Evolutionary conservation across 1,140 invertebrate species (phyloP).

Genomic region (Eufriesea mexicana): DNA sequence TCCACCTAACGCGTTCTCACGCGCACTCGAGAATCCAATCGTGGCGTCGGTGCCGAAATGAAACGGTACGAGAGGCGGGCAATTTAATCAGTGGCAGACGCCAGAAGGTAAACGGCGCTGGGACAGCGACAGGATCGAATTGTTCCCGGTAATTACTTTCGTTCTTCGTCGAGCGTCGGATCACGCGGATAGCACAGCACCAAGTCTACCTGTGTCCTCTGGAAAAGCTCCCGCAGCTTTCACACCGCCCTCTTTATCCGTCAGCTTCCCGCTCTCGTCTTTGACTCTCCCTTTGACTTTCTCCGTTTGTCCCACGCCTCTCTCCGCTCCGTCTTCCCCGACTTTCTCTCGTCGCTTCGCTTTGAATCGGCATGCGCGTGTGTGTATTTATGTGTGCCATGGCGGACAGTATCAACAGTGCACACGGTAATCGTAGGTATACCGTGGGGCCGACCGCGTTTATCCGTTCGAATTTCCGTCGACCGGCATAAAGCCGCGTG

Average conservation of each 20-base stretch:
- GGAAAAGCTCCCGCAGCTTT: background rate
- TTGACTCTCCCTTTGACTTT: no score
- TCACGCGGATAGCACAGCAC: background rate
- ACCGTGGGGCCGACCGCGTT: background rate
- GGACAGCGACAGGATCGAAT: slow-evolving; percentile 24
- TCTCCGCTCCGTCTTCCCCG: no score
- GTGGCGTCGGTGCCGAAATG: background rate
- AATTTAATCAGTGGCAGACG: slow-evolving; percentile 29
- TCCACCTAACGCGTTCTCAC: background rate
- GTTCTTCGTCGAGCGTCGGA: slow-evolving; percentile 1
- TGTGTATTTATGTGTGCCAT: background rate
- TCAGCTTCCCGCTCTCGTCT: no score
- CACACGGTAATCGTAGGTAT: slow-evolving; percentile 15
- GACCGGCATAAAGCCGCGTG: slow-evolving; percentile 37
- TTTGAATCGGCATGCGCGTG: rapidly evolving
- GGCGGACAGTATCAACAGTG: background rate
- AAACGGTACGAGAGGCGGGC: background rate
- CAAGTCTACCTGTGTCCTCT: no score
- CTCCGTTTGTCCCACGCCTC: no score
- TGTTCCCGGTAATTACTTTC: slow-evolving; percentile 44
- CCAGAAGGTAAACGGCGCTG: slow-evolving; percentile 17
- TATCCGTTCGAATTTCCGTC: slow-evolving; percentile 31
- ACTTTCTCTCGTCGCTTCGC: background rate
- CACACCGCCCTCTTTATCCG: background rate
- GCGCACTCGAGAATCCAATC: background rate